phyloP scores from a whole-genome alignment of 2,797 vertebrate genomes.

The Aldrovandia affinis region DNA sequence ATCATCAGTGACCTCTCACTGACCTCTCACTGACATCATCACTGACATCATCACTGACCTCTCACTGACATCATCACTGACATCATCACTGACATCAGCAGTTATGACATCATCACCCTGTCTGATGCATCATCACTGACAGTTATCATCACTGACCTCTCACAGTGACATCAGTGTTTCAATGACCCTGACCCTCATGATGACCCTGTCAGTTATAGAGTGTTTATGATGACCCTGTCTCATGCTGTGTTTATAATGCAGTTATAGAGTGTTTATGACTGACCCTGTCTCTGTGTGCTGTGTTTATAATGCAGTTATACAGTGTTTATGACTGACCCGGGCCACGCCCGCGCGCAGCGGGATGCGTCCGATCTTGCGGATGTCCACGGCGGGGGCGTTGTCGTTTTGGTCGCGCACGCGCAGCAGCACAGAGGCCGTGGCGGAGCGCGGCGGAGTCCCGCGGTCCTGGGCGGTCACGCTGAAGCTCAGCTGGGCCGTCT shows the following conservation, averaged over 20 bases:
- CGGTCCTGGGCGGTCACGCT: conserved; percentile 88
- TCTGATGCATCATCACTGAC: background rate
- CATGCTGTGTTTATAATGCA: too few relatives aligned
- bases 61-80: too few relatives aligned
- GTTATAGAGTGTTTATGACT: too few relatives aligned
- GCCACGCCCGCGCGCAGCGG: conserved; percentile 89
- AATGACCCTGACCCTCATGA: too few relatives aligned
- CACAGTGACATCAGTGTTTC: too few relatives aligned
- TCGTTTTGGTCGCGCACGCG: conserved; percentile 94
- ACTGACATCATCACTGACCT: background rate
- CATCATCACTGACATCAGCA: background rate
- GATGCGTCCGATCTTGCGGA: conserved; percentile 93
- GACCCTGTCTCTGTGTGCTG: too few relatives aligned
- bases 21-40: background rate
- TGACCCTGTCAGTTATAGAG: too few relatives aligned
- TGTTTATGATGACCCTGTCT: too few relatives aligned
- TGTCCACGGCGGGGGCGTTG: conserved; percentile 91
- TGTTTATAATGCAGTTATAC: too few relatives aligned
- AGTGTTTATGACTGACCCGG: conserved; percentile 36
- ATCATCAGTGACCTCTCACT: background rate
- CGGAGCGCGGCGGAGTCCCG: conserved; percentile 90
- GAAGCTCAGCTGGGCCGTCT: conserved; percentile 91
- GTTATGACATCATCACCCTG: background rate
- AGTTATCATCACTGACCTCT: background rate
- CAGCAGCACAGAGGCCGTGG: conserved; percentile 89